phyloP scores from a whole-genome alignment of 2,797 vertebrate genomes.

The Pangasius krempfi region DNA sequence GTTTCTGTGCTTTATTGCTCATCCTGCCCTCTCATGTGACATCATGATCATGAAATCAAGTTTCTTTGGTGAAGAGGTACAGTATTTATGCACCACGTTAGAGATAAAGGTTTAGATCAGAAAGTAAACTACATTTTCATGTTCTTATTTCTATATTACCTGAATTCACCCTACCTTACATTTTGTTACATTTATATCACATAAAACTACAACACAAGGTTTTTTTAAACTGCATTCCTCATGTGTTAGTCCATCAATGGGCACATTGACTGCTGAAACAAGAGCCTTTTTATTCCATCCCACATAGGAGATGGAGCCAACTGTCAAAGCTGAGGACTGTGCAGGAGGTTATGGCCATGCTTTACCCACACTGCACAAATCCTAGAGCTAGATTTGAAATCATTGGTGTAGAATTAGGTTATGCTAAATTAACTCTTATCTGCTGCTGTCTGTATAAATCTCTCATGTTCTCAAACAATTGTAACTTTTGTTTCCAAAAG shows the following conservation, averaged over 20 bases:
- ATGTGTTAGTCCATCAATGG: conserved; percentile 25
- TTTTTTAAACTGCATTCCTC: neutral
- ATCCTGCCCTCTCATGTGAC: neutral
- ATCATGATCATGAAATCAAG: neutral
- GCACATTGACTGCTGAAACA: conserved; percentile 45
- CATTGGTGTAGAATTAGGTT: neutral
- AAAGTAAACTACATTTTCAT: neutral
- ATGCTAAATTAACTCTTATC: neutral
- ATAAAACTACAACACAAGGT: conserved; percentile 3
- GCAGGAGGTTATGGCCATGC: neutral
- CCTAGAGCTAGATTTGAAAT: neutral
- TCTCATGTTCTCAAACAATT: neutral
- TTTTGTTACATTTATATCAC: neutral
- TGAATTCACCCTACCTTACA: neutral
- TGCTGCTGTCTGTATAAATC: neutral
- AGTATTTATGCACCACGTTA: neutral
- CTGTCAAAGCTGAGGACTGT: conserved; percentile 10
- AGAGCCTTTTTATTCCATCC: conserved; percentile 24
- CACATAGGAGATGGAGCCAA: conserved; percentile 12
- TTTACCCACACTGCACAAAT: neutral
- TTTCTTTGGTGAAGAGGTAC: neutral
- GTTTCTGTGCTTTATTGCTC: neutral
- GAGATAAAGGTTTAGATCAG: neutral
- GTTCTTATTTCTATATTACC: neutral
- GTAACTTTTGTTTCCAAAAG: neutral